These are phyloP conservation scores for Platichthys flesus DNA, from an alignment of 2,113 vertebrate genomes.

Conservation along the genomic window DNA sequence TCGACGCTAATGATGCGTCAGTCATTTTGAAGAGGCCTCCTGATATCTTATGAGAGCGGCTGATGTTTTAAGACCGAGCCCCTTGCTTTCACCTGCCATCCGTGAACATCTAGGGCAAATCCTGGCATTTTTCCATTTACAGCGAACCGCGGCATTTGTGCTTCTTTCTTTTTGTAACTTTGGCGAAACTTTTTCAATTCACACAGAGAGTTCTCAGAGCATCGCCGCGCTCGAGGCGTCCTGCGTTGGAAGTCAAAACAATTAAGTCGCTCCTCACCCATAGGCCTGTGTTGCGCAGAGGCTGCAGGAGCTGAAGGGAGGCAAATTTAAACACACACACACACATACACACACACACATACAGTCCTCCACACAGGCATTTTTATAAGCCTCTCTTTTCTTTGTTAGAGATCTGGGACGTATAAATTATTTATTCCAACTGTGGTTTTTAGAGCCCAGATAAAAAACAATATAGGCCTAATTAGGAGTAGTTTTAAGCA, in stretches of 20 bases:
- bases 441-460: conserved; percentile 42
- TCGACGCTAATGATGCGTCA: not conserved
- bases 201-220: conserved; percentile 13
- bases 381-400: not conserved
- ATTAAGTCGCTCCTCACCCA: conserved; percentile 68
- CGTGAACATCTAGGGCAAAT: not conserved
- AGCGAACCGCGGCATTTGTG: conserved; percentile 10
- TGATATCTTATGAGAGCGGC: not conserved
- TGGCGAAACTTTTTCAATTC: conserved; percentile 25
- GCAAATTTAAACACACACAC: conserved; percentile 21
- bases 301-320: conserved; percentile 15
- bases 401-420: conserved; percentile 48
- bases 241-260: conserved; percentile 68
- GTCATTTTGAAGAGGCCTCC: not conserved
- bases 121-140: not conserved
- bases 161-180: not conserved
- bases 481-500: conserved; percentile 42
- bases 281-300: conserved; percentile 39
- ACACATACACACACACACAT: conserved; percentile 2
- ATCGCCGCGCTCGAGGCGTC: conserved; percentile 38
- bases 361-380: not conserved
- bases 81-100: not conserved
- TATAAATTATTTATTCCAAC: conserved; percentile 64
- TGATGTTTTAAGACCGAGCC: not conserved
- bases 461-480: not conserved